Base-by-base conservation (phyloP, 2,888 invertebrate species). In the Brassicogethes aeneus region DNA sequence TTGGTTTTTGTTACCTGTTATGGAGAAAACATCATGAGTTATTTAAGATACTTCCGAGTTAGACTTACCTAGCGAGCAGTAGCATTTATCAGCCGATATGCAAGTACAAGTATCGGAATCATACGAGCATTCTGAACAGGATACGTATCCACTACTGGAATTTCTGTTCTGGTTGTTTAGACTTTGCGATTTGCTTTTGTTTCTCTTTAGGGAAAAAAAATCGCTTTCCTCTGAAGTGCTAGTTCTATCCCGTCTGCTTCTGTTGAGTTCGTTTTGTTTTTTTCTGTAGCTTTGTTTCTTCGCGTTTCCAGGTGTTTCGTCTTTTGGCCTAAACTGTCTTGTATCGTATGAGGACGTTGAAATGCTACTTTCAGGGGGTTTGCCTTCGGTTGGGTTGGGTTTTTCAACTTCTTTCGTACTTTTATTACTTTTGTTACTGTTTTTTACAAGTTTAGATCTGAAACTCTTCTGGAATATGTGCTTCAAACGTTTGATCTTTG, bases 111-210 rank as follows among this genome's bases (percentile, higher is more conserved):
- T 83, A 53, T 89, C 89, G 2, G 87, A 88, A 58, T 90, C 89
- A 60, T 82, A 83, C 49, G 81, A 80, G 60, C 91, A 91, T 65
- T 91, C 91, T 32, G 89, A 89, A 62, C 89, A 91, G 2, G 88
- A 87, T 1, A 89, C 87, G 60, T 89, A 89, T 5, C 78, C 77
- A 46, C 74, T 74, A 40, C 74, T 75, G 32, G 74, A 73, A 48
- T 66, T 66, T 7, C 64, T 53, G 41, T 65, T 63, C 40, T 63
- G 64, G 16, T 42, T 48, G 3, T 46, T 53, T 8, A 48, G 42
- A 7, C 46, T 47, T 13, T 53, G 53, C 2, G 58, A 58, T 33
- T 65, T 65, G 17, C 56, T 53, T 45, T 59, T 64, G 45, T 56
- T 57, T 32, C 49, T 43, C 23, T 61, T 48, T 23, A 68, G 47